Conservation (phyloP, 2,888 invertebrate genomes). For the Coleophora deauratella region DNA sequence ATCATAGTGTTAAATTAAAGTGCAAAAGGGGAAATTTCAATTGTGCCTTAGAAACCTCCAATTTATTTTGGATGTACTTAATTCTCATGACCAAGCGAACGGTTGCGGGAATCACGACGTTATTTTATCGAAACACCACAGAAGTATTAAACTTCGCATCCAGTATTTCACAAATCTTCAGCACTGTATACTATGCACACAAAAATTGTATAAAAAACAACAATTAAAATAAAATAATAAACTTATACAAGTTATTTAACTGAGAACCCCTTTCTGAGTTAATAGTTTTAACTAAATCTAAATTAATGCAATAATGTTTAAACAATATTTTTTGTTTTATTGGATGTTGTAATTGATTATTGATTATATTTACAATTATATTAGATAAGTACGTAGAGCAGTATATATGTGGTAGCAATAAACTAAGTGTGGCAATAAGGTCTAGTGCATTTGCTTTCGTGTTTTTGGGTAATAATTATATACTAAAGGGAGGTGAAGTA, state of each 20-base stretch:
- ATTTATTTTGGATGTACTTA: constrained; percentile 44
- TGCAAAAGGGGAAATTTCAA: constrained; percentile 67
- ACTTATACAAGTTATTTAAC: constrained; percentile 30
- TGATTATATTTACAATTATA: constrained; percentile 57
- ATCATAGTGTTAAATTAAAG: constrained; percentile 58
- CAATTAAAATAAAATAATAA: no score
- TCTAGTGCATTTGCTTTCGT: constrained; percentile 65
- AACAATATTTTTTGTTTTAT: constrained; percentile 62
- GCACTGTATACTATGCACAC: constrained; percentile 58
- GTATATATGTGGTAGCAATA: constrained; percentile 69
- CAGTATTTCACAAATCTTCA: constrained; percentile 29
- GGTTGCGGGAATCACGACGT: constrained; percentile 24
- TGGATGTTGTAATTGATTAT: constrained; percentile 67
- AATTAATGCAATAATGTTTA: constrained; percentile 61
- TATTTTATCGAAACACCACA: constrained; percentile 19
- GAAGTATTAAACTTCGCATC: constrained; percentile 29
- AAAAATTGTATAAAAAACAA: constrained; percentile 22
- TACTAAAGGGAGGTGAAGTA: constrained; percentile 36
- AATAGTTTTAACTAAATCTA: constrained; percentile 30
- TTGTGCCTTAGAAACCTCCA: constrained; percentile 69
- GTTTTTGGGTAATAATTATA: constrained; percentile 36
- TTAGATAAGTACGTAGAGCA: constrained; percentile 50
- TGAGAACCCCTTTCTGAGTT: constrained; percentile 46
- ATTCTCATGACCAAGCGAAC: constrained; percentile 20
- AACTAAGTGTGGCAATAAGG: constrained; percentile 69